A percentile compares a stretch with the other conserved stretches of the same genome.
These are phyloP conservation scores for Onthophagus sagittarius DNA, from an alignment of 2,888 invertebrate species.

Conservation along the genomic window DNA sequence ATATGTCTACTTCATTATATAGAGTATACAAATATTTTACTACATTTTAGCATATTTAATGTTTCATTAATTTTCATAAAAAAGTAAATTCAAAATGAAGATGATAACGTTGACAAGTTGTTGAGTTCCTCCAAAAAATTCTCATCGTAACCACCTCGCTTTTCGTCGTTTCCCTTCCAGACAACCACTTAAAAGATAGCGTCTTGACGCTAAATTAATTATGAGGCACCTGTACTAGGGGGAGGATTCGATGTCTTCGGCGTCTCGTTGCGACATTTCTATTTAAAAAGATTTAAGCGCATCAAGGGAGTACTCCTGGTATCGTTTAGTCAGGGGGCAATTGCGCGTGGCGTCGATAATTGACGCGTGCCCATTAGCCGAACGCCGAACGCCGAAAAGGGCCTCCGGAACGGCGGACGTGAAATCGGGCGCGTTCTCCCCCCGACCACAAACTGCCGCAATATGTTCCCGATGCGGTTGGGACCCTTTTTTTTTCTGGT, in stretches of 20 bases:
- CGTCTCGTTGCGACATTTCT: background rate
- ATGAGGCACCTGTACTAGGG: too few species aligned
- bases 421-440: background rate
- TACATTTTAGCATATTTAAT: too few species aligned
- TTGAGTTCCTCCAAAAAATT: too few species aligned
- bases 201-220: too few species aligned
- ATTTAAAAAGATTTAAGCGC: constrained; percentile 5
- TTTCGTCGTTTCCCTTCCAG: background rate
- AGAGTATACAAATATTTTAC: too few species aligned
- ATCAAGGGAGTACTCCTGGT: background rate
- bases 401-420: background rate
- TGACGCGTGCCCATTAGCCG: background rate
- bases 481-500: background rate
- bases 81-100: too few species aligned
- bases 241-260: too few species aligned
- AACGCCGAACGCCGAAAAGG: background rate
- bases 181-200: background rate
- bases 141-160: too few species aligned
- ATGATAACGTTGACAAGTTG: too few species aligned
- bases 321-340: background rate
- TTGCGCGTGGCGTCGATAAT: constrained; percentile 6
- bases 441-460: constrained; percentile 5
- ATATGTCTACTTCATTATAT: too few species aligned
- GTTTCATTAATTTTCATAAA: too few species aligned
- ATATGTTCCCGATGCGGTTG: constrained; percentile 2